phyloP scores from a whole-genome alignment of 2,888 invertebrate species.

The Leptopterna dolabrata region DNA sequence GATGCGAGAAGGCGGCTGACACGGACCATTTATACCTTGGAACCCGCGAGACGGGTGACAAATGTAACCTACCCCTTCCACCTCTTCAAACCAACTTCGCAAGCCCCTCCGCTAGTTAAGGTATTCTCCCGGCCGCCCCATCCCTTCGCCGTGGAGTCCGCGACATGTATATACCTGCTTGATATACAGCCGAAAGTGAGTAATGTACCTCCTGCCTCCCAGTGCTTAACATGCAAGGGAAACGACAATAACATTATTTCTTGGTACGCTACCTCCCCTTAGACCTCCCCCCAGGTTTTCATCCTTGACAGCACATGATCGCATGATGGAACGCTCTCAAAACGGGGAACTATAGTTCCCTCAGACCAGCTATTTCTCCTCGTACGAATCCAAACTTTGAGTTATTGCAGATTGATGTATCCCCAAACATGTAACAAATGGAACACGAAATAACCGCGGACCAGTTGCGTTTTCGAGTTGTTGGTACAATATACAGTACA shows the following conservation, averaged over 20 bases:
- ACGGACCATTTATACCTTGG: slow-evolving; percentile 51
- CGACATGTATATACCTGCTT: slow-evolving; percentile 48
- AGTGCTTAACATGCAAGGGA: slow-evolving; percentile 45
- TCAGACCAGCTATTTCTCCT: slow-evolving; percentile 5
- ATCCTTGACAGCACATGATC: slow-evolving; percentile 38
- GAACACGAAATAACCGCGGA: slow-evolving; percentile 20
- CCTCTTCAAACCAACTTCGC: slow-evolving; percentile 35
- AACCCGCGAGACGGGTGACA: slow-evolving; percentile 38
- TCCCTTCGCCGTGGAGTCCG: not conserved
- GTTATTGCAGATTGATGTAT: slow-evolving; percentile 26
- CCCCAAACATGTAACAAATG: not conserved
- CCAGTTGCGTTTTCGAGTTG: slow-evolving; percentile 24
- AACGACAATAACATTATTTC: slow-evolving; percentile 54
- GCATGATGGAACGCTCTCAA: slow-evolving; percentile 50
- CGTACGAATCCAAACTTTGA: slow-evolving; percentile 32
- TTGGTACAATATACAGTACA: not conserved
- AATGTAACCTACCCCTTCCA: slow-evolving; percentile 22
- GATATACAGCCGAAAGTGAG: slow-evolving; percentile 51
- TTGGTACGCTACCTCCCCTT: slow-evolving; percentile 10
- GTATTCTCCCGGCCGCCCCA: slow-evolving; percentile 10
- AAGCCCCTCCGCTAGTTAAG: slow-evolving; percentile 32
- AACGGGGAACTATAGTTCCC: slow-evolving; percentile 47
- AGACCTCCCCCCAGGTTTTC: slow-evolving; percentile 6
- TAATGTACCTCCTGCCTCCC: slow-evolving; percentile 36
- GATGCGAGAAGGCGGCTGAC: slow-evolving; percentile 51